Evolutionary conservation across 1,140 invertebrate species (phyloP).

Genomic region (Mesaphorura yosii): DNA sequence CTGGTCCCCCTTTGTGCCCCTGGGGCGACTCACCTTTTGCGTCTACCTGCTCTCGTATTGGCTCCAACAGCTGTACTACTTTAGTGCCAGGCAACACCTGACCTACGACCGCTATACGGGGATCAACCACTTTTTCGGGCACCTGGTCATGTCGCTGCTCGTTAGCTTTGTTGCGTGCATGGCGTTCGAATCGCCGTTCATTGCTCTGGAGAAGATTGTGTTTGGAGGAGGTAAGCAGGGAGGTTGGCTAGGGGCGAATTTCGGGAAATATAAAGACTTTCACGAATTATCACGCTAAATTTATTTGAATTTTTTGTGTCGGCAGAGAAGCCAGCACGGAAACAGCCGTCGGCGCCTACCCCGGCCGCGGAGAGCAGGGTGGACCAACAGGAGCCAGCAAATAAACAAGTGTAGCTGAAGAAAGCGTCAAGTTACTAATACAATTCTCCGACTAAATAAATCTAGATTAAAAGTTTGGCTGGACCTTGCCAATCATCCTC

Average conservation of each 20-base stretch:
- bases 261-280: too few species aligned
- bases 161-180: slow-evolving; percentile 7
- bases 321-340: too few species aligned
- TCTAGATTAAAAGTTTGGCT: too few species aligned
- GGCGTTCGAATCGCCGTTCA: slow-evolving; percentile 22
- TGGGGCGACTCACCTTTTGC: slow-evolving; percentile 45
- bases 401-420: too few species aligned
- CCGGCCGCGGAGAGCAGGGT: too few species aligned
- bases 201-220: slow-evolving; percentile 20
- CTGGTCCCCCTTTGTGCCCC: slow-evolving; percentile 41
- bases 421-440: too few species aligned
- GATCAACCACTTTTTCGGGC: slow-evolving; percentile 12
- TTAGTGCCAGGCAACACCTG: background rate
- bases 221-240: background rate
- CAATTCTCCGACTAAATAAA: too few species aligned
- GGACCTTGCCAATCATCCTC: too few species aligned
- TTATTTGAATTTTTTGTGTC: too few species aligned
- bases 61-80: slow-evolving; percentile 7
- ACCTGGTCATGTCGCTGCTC: slow-evolving; percentile 12
- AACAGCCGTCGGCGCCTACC: too few species aligned
- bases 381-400: too few species aligned
- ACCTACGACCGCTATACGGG: slow-evolving; percentile 4
- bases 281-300: too few species aligned
- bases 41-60: slow-evolving; percentile 27
- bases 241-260: background rate